These are phyloP conservation scores for Barbus barbus DNA, from an alignment of 2,113 vertebrate genomes.

Conservation along the genomic window DNA sequence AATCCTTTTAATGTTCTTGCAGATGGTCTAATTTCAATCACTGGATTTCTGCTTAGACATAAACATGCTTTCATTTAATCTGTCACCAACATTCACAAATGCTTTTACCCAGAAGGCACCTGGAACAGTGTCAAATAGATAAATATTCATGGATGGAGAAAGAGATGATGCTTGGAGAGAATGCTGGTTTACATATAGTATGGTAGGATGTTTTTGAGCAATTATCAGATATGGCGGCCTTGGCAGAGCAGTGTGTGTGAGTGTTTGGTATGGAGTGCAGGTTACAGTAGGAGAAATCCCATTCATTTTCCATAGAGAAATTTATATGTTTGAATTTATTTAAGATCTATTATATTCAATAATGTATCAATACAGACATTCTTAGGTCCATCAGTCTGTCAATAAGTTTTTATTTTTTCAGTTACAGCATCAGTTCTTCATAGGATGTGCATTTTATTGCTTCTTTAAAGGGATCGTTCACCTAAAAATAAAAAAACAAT, in stretches of 20 bases:
- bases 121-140: slow-evolving; percentile 38
- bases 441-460: not conserved
- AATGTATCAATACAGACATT: not conserved
- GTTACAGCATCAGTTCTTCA: not conserved
- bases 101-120: slow-evolving; percentile 35
- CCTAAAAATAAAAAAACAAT: not conserved
- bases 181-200: not conserved
- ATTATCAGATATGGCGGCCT: not conserved
- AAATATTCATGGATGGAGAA: slow-evolving; percentile 36
- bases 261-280: not conserved
- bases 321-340: not conserved
- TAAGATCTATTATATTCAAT: not conserved
- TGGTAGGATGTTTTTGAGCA: not conserved
- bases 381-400: not conserved
- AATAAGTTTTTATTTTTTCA: no score
- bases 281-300: not conserved
- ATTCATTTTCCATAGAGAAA: not conserved
- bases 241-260: not conserved
- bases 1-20: slow-evolving; percentile 35
- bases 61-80: slow-evolving; percentile 9
- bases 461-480: not conserved
- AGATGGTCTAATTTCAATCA: slow-evolving; percentile 46
- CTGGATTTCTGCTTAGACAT: slow-evolving; percentile 40
- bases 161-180: not conserved
- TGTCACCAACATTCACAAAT: slow-evolving; percentile 45